phyloP scores from a whole-genome alignment of 2,113 vertebrate genomes.

The Erythrocercus mccallii region DNA sequence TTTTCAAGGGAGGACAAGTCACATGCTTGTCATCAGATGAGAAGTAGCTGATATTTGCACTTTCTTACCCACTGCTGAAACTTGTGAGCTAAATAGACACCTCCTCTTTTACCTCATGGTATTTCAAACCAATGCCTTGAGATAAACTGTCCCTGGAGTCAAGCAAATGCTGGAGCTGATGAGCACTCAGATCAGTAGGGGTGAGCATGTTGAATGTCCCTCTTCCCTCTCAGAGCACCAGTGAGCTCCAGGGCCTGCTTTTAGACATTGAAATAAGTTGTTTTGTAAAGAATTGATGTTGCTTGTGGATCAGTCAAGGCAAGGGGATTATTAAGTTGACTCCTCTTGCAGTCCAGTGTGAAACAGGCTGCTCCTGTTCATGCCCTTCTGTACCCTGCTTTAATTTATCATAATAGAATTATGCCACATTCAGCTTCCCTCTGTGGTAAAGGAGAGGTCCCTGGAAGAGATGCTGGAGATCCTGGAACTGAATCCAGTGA shows the following conservation, averaged over 20 bases:
- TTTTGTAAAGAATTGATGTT: background rate
- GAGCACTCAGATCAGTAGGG: background rate
- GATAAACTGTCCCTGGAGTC: background rate
- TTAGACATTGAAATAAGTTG: background rate
- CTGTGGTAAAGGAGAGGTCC: background rate
- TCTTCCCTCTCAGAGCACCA: background rate
- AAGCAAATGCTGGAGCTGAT: background rate
- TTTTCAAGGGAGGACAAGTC: background rate
- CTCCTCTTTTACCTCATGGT: background rate
- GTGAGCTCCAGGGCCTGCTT: background rate
- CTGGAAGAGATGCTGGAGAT: background rate
- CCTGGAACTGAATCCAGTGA: background rate
- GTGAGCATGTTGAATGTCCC: background rate
- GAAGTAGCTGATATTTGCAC: background rate
- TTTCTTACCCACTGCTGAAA: background rate
- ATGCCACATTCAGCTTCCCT: background rate
- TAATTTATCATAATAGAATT: background rate
- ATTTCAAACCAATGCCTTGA: background rate
- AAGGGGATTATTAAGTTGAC: background rate
- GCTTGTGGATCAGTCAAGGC: background rate
- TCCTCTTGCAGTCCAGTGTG: background rate
- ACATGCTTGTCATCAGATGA: conserved; percentile 1
- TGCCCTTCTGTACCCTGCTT: background rate
- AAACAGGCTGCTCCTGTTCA: background rate
- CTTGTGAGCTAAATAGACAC: background rate